A percentile compares a stretch with the other conserved stretches of the same genome.
phyloP scores from a whole-genome alignment of 2,113 vertebrate species.

The Catharus minimus region DNA sequence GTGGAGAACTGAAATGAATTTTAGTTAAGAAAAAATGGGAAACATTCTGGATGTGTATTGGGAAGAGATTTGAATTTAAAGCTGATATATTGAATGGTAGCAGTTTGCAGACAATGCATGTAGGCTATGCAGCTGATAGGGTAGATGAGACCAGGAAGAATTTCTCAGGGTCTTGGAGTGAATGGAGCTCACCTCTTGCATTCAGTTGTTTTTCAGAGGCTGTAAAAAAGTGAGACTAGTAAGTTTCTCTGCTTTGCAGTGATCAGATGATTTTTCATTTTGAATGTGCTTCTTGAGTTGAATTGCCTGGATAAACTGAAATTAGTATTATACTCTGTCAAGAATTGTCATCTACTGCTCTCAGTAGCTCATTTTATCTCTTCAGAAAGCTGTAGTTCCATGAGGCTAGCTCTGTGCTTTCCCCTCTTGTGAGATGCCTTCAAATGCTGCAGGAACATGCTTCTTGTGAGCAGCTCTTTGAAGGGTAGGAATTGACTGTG shows the following conservation, averaged over 20 bases:
- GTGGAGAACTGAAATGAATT: conserved; percentile 18
- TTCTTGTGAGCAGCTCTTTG: neutral
- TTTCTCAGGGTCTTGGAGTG: neutral
- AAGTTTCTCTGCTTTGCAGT: neutral
- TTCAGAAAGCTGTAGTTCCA: neutral
- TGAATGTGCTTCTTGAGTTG: neutral
- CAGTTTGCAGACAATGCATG: neutral
- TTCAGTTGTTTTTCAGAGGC: neutral
- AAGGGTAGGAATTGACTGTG: neutral
- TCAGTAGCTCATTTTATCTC: neutral
- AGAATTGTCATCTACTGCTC: neutral
- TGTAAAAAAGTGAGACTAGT: neutral
- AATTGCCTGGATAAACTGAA: neutral
- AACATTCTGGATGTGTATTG: neutral
- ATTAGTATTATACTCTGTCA: neutral
- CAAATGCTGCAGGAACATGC: neutral
- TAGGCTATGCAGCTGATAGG: neutral
- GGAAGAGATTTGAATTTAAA: neutral
- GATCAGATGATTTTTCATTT: neutral
- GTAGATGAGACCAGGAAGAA: neutral
- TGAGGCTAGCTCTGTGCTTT: neutral
- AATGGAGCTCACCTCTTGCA: neutral
- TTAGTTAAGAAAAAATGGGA: neutral
- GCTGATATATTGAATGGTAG: neutral
- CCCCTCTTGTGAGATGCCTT: neutral